Evolutionary conservation across 23 tunicate species (phyloP).

Genomic region (Botrylloides violaceus): DNA sequence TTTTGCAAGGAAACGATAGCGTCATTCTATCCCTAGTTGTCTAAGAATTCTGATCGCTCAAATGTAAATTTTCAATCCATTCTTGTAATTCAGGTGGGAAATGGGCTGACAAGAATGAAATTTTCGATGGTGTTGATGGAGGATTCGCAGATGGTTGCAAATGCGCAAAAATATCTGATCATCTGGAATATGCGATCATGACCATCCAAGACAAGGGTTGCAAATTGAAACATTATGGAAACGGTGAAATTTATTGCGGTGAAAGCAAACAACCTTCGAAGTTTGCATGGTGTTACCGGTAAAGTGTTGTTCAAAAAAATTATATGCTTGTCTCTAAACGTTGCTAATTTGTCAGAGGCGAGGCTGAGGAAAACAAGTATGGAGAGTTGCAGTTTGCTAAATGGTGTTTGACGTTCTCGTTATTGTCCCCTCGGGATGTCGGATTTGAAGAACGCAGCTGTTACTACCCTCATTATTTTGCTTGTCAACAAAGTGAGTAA

Average conservation of each 20-base stretch:
- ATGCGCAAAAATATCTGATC: slow-evolving; percentile 33
- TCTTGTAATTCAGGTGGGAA: slow-evolving; percentile 30
- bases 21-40: no score
- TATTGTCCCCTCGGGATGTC: slow-evolving; percentile 17
- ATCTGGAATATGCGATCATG: not conserved
- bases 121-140: slow-evolving; percentile 14
- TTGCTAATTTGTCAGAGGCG: slow-evolving; percentile 8
- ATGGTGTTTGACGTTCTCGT: slow-evolving; percentile 57
- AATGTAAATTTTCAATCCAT: no score
- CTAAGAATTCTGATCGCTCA: no score
- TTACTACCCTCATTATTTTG: slow-evolving; percentile 50
- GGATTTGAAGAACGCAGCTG: slow-evolving; percentile 71
- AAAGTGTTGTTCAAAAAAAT: not conserved
- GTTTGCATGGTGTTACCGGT: slow-evolving; percentile 70
- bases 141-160: slow-evolving; percentile 63
- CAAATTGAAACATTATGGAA: not conserved
- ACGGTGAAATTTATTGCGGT: not conserved
- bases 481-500: slow-evolving; percentile 48
- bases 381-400: slow-evolving; percentile 42
- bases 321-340: not conserved
- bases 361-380: not conserved
- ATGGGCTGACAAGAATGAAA: slow-evolving; percentile 29
- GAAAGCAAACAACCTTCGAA: not conserved
- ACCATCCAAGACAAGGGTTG: not conserved
- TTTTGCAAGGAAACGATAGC: no score